These are phyloP conservation scores for Hydrotaea diabolus DNA, from an alignment of 2,888 invertebrate species.

Conservation along the genomic window DNA sequence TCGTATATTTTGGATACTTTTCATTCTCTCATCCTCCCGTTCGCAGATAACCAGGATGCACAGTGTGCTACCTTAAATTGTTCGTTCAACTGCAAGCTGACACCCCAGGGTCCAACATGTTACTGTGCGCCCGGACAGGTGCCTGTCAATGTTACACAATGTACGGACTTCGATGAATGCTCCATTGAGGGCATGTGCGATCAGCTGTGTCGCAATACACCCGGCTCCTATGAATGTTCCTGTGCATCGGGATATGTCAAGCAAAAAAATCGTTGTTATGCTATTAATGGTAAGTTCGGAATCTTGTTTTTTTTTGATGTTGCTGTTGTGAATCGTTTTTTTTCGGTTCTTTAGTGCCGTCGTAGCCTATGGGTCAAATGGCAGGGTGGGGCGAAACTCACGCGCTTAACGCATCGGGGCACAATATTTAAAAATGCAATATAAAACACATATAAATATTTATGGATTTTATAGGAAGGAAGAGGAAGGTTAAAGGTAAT, in stretches of 20 bases:
- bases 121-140: constrained; percentile 87
- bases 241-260: constrained; percentile 87
- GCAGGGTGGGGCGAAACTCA: background rate
- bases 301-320: no score
- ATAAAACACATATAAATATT: background rate
- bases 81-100: constrained; percentile 86
- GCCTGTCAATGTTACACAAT: constrained; percentile 82
- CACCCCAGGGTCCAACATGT: constrained; percentile 87
- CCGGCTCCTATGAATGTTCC: constrained; percentile 86
- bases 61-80: constrained; percentile 83
- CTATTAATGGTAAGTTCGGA: constrained; percentile 84
- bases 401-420: background rate
- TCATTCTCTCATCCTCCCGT: background rate
- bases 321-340: background rate
- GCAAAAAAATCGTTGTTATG: constrained; percentile 84
- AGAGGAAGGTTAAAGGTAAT: no score
- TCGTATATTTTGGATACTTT: background rate
- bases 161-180: constrained; percentile 91
- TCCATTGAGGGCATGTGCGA: constrained; percentile 86
- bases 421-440: background rate
- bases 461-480: no score
- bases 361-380: background rate
- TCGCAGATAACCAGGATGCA: constrained; percentile 77
- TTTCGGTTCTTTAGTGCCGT: background rate
- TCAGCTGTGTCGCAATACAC: constrained; percentile 87